phyloP scores from a whole-genome alignment of 2,113 vertebrate genomes.

The Alosa alosa region DNA sequence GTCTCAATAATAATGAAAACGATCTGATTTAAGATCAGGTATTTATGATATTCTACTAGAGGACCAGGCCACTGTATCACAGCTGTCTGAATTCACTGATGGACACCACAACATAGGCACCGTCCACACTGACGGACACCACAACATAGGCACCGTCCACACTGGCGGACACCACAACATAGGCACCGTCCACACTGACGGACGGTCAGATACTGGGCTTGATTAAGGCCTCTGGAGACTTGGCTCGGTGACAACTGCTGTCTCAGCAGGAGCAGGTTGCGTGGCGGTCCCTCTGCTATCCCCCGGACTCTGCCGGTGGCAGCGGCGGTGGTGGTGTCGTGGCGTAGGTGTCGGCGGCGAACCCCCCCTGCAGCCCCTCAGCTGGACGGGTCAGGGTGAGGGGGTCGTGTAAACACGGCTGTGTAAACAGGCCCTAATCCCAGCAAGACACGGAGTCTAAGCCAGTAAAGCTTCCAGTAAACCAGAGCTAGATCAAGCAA shows the following conservation, averaged over 20 bases:
- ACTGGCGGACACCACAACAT: too few species aligned
- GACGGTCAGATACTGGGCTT: neutral
- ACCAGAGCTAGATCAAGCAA: conserved; percentile 31
- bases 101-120: neutral
- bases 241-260: neutral
- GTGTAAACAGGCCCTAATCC: conserved; percentile 35
- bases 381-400: conserved; percentile 5
- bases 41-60: too few species aligned
- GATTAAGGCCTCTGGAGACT: neutral
- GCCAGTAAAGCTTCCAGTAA: conserved; percentile 33
- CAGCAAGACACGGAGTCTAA: conserved; percentile 27
- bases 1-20: too few species aligned
- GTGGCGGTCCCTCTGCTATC: neutral
- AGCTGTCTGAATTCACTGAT: neutral
- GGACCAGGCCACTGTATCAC: neutral
- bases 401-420: conserved; percentile 18
- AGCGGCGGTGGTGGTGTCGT: neutral
- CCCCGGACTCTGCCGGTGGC: neutral
- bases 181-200: too few species aligned
- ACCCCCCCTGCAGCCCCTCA: neutral
- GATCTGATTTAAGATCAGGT: too few species aligned
- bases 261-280: neutral
- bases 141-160: neutral
- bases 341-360: neutral
- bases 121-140: neutral